A percentile compares a stretch with the other conserved stretches of the same genome.
phyloP scores from a whole-genome alignment of 1,140 invertebrate genomes.

The Ctenoplectra terminalis region DNA sequence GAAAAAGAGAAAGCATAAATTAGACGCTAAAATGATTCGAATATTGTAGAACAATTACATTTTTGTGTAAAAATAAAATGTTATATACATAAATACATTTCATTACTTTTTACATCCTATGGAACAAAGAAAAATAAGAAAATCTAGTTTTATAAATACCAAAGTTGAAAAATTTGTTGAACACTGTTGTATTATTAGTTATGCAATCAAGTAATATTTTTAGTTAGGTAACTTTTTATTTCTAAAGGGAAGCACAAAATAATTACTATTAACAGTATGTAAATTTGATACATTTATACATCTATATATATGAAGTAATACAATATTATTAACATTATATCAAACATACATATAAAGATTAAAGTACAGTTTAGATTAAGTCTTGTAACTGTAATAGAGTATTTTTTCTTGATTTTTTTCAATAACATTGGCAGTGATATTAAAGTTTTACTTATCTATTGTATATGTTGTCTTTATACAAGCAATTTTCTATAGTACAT shows the following conservation, averaged over 20 bases:
- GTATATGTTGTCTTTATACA: not conserved
- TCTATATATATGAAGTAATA: not conserved
- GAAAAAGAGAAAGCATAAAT: not conserved
- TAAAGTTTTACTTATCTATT: not conserved
- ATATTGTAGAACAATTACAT: not conserved
- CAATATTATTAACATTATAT: constrained; percentile 18
- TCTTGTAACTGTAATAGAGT: not conserved
- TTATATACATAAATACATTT: not conserved
- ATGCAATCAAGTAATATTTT: not conserved
- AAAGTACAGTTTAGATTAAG: not conserved
- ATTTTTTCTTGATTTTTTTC: not conserved
- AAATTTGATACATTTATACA: not conserved
- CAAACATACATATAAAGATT: constrained; percentile 3
- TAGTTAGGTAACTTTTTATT: not conserved
- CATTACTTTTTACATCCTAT: not conserved
- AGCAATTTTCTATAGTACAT: not conserved
- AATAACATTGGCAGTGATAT: constrained; percentile 48
- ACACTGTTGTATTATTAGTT: not conserved
- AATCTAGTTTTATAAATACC: not conserved
- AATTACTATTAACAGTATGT: not conserved
- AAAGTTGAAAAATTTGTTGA: no score
- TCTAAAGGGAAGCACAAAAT: not conserved
- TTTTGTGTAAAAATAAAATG: constrained; percentile 14
- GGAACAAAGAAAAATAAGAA: not conserved
- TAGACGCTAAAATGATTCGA: not conserved